phyloP scores from a whole-genome alignment of 2,797 vertebrate genomes.

The Darevskia nairensis region DNA sequence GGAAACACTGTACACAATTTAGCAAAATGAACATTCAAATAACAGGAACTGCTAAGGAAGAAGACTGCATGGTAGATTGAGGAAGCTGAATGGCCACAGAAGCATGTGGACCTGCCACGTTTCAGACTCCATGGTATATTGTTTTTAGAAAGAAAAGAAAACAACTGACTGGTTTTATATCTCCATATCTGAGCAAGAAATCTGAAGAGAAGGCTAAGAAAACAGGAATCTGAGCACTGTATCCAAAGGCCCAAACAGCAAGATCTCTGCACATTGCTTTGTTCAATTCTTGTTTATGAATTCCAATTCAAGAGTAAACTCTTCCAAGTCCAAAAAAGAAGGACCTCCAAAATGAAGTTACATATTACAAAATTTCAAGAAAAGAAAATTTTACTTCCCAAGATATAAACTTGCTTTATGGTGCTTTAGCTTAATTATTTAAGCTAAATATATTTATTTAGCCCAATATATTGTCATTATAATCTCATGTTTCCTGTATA shows the following conservation, averaged over 20 bases:
- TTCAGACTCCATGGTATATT: background rate
- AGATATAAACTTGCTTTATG: background rate
- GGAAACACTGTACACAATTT: background rate
- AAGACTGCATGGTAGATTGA: background rate
- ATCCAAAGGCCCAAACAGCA: background rate
- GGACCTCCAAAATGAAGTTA: background rate
- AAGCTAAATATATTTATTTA: background rate
- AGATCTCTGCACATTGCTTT: background rate
- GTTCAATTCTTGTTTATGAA: background rate
- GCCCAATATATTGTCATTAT: background rate
- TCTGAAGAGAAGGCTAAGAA: background rate
- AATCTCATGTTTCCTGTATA: background rate
- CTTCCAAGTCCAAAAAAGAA: background rate
- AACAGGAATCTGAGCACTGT: background rate
- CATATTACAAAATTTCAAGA: background rate
- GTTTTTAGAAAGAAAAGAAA: background rate
- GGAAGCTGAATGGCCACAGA: background rate
- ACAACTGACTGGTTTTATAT: background rate
- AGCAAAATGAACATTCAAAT: constrained; percentile 33
- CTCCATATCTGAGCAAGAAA: too few species aligned
- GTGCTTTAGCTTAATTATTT: background rate
- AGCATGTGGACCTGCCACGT: background rate
- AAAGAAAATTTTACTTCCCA: background rate
- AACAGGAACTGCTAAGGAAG: background rate
- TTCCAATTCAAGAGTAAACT: background rate